Evolutionary conservation across 2,888 invertebrate genomes (phyloP).

Genomic region (Pyrrhosoma nymphula): DNA sequence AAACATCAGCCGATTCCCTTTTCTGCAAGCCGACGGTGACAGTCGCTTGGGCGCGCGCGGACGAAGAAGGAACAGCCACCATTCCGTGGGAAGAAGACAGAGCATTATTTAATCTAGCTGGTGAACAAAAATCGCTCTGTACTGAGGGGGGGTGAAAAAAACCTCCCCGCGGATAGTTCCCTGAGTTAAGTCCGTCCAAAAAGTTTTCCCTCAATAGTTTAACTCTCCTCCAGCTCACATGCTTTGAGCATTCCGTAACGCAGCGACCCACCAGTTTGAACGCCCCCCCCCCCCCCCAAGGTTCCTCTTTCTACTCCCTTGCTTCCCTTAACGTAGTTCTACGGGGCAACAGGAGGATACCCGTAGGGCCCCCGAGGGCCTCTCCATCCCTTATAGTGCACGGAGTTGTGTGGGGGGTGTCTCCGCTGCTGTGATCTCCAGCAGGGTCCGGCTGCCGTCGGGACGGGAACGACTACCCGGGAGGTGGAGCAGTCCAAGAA

Average conservation of each 20-base stretch:
- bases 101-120: background rate
- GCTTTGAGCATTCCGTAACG: too few relatives aligned
- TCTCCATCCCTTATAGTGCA: too few relatives aligned
- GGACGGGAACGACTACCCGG: conserved; percentile 54
- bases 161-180: background rate
- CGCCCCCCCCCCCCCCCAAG: too few relatives aligned
- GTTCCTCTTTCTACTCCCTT: too few relatives aligned
- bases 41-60: conserved; percentile 28
- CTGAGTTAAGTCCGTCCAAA: background rate
- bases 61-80: background rate
- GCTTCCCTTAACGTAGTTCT: too few relatives aligned
- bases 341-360: background rate
- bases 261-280: too few relatives aligned
- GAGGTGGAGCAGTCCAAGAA: conserved; percentile 42
- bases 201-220: too few relatives aligned
- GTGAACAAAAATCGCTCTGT: background rate
- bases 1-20: conserved; percentile 19
- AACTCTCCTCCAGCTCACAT: too few relatives aligned
- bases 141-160: background rate
- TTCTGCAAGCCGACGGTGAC: conserved; percentile 43
- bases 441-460: conserved; percentile 8
- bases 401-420: background rate
- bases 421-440: background rate
- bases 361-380: background rate
- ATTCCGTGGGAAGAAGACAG: background rate